These are phyloP conservation scores for Periophthalmus modestus DNA, from an alignment of 2,113 vertebrate species.

Conservation along the genomic window DNA sequence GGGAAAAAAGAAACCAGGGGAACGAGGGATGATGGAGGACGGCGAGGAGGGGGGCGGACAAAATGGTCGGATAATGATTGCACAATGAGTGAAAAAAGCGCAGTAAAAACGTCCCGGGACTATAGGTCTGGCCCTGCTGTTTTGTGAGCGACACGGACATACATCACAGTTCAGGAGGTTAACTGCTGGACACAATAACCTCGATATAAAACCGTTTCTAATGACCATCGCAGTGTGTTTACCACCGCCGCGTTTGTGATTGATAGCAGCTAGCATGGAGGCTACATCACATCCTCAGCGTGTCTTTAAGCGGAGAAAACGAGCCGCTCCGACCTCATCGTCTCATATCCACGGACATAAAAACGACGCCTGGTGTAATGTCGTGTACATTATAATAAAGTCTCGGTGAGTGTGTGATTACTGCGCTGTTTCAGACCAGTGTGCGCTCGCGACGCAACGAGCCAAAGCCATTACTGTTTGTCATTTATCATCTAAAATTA, in stretches of 20 bases:
- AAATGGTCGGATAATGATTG: slow-evolving; percentile 76
- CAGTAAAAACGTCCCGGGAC: slow-evolving; percentile 58
- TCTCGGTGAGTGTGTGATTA: slow-evolving; percentile 2
- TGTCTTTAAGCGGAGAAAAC: slow-evolving; percentile 28
- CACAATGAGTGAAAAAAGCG: slow-evolving; percentile 64
- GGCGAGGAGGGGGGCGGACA: slow-evolving; percentile 51
- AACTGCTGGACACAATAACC: slow-evolving; percentile 72
- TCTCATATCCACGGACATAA: slow-evolving; percentile 9
- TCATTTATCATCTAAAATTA: slow-evolving; percentile 15
- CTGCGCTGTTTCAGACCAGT: background rate
- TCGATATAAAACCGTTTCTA: slow-evolving; percentile 71
- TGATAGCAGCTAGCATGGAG: slow-evolving; percentile 50
- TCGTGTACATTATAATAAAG: background rate
- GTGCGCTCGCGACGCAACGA: background rate
- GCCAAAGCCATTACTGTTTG: slow-evolving; percentile 18
- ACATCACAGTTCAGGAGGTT: slow-evolving; percentile 72
- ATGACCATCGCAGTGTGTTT: slow-evolving; percentile 74
- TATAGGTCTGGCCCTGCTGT: slow-evolving; percentile 38
- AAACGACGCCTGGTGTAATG: slow-evolving; percentile 12
- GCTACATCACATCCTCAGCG: slow-evolving; percentile 32
- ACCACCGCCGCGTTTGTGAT: slow-evolving; percentile 61
- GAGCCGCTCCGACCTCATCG: slow-evolving; percentile 20
- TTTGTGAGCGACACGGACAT: slow-evolving; percentile 38
- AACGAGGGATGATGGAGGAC: slow-evolving; percentile 42
- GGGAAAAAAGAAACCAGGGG: background rate